phyloP scores from a whole-genome alignment of 1,140 invertebrate genomes.

The Atta colombica region DNA sequence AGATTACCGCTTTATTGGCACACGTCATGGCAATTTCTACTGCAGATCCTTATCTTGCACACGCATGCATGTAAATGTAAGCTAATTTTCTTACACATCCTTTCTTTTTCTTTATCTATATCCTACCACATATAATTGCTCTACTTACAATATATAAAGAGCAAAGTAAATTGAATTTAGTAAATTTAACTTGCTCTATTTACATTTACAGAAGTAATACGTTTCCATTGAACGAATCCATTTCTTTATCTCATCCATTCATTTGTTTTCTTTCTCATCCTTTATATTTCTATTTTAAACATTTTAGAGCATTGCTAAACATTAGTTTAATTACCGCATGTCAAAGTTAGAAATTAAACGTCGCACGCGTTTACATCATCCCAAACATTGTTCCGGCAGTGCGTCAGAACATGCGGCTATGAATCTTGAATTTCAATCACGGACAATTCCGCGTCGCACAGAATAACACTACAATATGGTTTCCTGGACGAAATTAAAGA shows the following conservation, averaged over 20 bases:
- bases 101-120: neutral
- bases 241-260: neutral
- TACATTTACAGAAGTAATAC: neutral
- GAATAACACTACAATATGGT: slow-evolving; percentile 45
- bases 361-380: slow-evolving; percentile 23
- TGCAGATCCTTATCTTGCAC: neutral
- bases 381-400: slow-evolving; percentile 21
- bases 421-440: slow-evolving; percentile 71
- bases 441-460: slow-evolving; percentile 29
- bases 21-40: neutral
- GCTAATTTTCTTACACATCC: neutral
- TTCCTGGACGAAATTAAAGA: slow-evolving; percentile 59
- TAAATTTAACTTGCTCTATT: neutral
- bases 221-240: neutral
- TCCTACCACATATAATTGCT: neutral
- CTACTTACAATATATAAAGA: too few species aligned
- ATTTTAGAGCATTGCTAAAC: neutral
- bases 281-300: neutral
- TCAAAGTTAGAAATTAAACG: slow-evolving; percentile 30
- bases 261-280: neutral
- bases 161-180: too few species aligned
- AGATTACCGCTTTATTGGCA: slow-evolving; percentile 64
- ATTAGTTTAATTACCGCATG: slow-evolving; percentile 46
- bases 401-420: slow-evolving; percentile 27
- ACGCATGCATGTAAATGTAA: neutral